Conservation (phyloP, 2,797 vertebrate species). For the Myripristis murdjan region DNA sequence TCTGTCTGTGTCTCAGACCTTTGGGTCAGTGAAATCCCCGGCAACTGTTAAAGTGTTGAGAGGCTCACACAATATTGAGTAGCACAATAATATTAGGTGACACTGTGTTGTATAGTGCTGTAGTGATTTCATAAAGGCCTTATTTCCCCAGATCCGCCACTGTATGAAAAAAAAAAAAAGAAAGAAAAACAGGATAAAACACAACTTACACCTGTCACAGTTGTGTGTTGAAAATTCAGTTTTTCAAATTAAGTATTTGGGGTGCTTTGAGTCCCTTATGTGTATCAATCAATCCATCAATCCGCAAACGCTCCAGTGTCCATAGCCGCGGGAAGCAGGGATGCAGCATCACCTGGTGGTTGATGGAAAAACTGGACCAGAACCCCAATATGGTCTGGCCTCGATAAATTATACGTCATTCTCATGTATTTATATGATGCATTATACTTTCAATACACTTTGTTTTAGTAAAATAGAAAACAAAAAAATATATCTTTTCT, state of each 20-base stretch:
- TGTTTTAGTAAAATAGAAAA: constrained; percentile 12
- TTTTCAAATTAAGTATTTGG: constrained; percentile 26
- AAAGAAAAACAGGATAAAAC: constrained; percentile 18
- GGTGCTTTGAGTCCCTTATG: constrained; percentile 9
- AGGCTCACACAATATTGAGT: constrained; percentile 35
- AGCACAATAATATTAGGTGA: constrained; percentile 26
- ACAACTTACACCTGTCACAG: constrained; percentile 6
- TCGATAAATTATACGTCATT: constrained; percentile 1
- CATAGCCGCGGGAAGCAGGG: constrained; percentile 73
- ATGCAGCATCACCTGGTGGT: constrained; percentile 66
- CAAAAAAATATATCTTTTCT: constrained; percentile 14
- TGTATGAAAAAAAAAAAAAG: too few species aligned
- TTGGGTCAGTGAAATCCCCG: constrained; percentile 5
- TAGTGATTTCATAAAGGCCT: constrained; percentile 54
- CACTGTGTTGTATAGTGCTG: constrained; percentile 25
- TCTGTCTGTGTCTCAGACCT: constrained; percentile 8
- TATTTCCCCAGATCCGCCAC: constrained; percentile 34
- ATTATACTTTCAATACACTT: constrained; percentile 1
- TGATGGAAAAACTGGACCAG: constrained; percentile 4
- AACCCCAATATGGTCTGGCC: constrained; percentile 7
- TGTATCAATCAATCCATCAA: constrained; percentile 35
- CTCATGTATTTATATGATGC: not conserved
- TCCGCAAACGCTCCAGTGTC: constrained; percentile 26
- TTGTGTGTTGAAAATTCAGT: constrained; percentile 6
- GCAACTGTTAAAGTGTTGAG: constrained; percentile 32